Evolutionary conservation across 2,888 invertebrate genomes (phyloP).

Genomic region (Phyllotreta striolata): DNA sequence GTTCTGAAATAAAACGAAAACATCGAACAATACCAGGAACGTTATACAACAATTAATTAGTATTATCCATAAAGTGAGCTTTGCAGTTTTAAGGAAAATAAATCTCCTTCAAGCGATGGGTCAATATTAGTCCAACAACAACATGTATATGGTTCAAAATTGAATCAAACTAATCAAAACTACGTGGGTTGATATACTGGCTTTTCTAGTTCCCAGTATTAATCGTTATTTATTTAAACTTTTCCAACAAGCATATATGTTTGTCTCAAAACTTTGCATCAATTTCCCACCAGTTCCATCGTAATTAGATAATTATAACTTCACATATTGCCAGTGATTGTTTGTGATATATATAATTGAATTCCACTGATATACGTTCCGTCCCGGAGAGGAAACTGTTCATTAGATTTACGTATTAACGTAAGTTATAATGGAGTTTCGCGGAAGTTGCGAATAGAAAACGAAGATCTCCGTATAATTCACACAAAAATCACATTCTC

Average conservation of each 20-base stretch:
- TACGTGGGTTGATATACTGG: too few species aligned
- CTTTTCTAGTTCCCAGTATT: too few species aligned
- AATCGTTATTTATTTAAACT: slow-evolving; percentile 2
- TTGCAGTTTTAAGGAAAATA: too few species aligned
- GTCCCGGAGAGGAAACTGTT: slow-evolving; percentile 8
- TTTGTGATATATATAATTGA: slow-evolving; percentile 15
- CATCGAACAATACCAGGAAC: too few species aligned
- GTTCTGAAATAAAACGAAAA: too few species aligned
- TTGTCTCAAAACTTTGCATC: background rate
- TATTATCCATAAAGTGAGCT: too few species aligned
- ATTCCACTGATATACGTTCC: slow-evolving; percentile 4
- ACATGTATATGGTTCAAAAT: too few species aligned
- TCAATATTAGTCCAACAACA: too few species aligned
- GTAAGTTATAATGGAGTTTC: slow-evolving; percentile 27
- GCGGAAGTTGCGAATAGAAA: slow-evolving; percentile 23
- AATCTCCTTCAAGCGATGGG: too few species aligned
- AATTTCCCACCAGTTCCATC: slow-evolving; percentile 6
- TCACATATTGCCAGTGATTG: slow-evolving; percentile 12
- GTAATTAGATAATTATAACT: slow-evolving; percentile 21
- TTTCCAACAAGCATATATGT: background rate
- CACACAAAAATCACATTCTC: background rate
- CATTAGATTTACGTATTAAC: slow-evolving; percentile 26
- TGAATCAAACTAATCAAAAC: too few species aligned
- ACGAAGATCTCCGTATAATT: slow-evolving; percentile 22
- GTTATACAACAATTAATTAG: too few species aligned